These are phyloP conservation scores for Epirrita christyi DNA, from an alignment of 2,888 invertebrate genomes.

Conservation along the genomic window DNA sequence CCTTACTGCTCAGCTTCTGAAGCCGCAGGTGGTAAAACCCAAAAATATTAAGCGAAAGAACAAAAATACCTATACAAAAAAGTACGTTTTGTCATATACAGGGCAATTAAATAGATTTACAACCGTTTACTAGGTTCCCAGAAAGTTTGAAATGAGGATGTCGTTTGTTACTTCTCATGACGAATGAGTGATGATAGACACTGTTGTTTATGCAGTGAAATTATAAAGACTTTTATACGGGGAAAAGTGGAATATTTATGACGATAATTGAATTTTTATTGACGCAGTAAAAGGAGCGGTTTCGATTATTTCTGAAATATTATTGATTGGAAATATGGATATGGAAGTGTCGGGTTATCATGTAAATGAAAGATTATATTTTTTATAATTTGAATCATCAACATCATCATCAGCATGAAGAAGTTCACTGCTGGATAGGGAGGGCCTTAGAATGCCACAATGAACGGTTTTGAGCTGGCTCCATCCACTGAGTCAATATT, in stretches of 20 bases:
- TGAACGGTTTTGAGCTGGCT: too few relatives aligned
- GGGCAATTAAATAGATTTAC: constrained; percentile 81
- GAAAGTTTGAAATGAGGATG: constrained; percentile 58
- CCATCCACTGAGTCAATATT: too few relatives aligned
- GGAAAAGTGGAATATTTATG: constrained; percentile 40
- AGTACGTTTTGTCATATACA: constrained; percentile 54
- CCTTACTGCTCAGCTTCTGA: constrained; percentile 62
- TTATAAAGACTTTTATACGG: constrained; percentile 38
- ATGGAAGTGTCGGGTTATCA: constrained; percentile 4
- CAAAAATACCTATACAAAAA: constrained; percentile 60
- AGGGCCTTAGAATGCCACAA: too few relatives aligned
- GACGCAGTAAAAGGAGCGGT: constrained; percentile 25
- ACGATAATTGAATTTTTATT: constrained; percentile 38
- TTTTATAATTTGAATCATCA: too few relatives aligned
- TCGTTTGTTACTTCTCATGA: constrained; percentile 51
- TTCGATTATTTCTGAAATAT: constrained; percentile 19
- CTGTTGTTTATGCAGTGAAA: constrained; percentile 46
- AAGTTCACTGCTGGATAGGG: too few relatives aligned
- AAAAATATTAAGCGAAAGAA: constrained; percentile 63
- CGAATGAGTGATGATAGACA: constrained; percentile 54
- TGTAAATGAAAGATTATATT: background rate
- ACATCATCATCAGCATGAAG: too few relatives aligned
- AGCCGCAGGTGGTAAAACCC: constrained; percentile 79
- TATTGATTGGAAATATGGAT: constrained; percentile 22
- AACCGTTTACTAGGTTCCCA: constrained; percentile 65